A percentile compares a stretch with the other conserved stretches of the same genome.
Conservation (phyloP, 2,113 vertebrate genomes). For the Podarcis raffonei region DNA sequence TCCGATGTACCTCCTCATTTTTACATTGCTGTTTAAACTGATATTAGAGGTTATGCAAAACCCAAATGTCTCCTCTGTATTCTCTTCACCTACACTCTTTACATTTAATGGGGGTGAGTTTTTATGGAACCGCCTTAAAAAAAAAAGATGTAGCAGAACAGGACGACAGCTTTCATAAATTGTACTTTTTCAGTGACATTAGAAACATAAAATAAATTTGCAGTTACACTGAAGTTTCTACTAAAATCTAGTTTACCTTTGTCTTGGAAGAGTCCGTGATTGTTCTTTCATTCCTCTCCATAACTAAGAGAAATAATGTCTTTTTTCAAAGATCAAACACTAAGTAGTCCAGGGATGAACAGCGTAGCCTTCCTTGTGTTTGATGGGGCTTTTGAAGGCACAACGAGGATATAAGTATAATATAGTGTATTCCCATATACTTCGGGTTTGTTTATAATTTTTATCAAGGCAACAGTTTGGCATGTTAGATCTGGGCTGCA, state of each 20-base stretch:
- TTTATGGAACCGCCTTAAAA: conserved; percentile 49
- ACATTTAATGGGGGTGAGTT: conserved; percentile 27
- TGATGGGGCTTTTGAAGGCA: not conserved
- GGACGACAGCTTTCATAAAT: conserved; percentile 62
- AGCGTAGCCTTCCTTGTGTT: not conserved
- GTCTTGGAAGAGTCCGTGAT: conserved; percentile 7
- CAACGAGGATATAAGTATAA: not conserved
- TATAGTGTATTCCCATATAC: not conserved
- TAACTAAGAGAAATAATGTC: not conserved
- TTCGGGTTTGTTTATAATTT: not conserved
- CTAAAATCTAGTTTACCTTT: conserved; percentile 39
- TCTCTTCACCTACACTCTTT: conserved; percentile 30
- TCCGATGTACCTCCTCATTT: conserved; percentile 38
- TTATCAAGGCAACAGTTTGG: not conserved
- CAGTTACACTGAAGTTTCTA: conserved; percentile 56
- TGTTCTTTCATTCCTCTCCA: conserved; percentile 45
- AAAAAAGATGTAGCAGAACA: conserved; percentile 52
- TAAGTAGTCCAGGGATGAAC: not conserved
- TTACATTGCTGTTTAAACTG: conserved; percentile 24
- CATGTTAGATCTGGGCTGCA: not conserved
- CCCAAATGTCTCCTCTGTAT: conserved; percentile 36
- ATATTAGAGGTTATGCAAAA: conserved; percentile 30
- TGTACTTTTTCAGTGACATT: conserved; percentile 62
- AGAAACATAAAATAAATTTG: conserved; percentile 69
- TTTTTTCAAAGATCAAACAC: not conserved